Base-by-base conservation (phyloP, 1,140 invertebrate genomes). In the Temnothorax nylanderi region DNA sequence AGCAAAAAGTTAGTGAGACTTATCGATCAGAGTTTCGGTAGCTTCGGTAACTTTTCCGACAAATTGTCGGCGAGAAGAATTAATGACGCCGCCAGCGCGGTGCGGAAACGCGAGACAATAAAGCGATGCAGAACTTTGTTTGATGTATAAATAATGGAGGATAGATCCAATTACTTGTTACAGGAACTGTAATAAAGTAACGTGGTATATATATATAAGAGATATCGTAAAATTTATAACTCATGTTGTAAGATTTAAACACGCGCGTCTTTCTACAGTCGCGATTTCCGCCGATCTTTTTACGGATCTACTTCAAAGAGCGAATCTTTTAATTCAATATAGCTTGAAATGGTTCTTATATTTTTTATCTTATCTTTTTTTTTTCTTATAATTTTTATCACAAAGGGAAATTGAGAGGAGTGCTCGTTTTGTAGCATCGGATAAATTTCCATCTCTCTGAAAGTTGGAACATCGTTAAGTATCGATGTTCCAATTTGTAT, bases 61-160 rank as follows among this genome's bases (percentile, higher is more conserved):
- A 82, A 74, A 82, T 82, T 82, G 80, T 41, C 54, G 21, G 54
- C 67, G 54, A 74, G 80, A 82, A 82, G 67, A 82, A 82, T 82
- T 82, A 82, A 82, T 82, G 80, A 82, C 58, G 69, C 80, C 41
- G 51, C 49, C 21, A 41, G 34, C 78, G 37, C 37, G 44, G 41
- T 34, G 32, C 56, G 69, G 67, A 62, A 62, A 60, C 56, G 56
- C 41, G 80, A 84, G 80, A 84, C 80, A 84, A 84, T 84, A 84
- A 84, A 84, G 80, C 67, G 65, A 56, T 65, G 67, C 37, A 67
- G 47, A 84, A 84, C 80, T 74, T 84, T 60, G 80, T 75, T 84
- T 84, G 69, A 84, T 75, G 80, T 75, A 84, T 84, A 75, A 84
- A 84, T 84, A 75, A 84, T 60, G 80, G 69, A 84, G 69, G 54